phyloP scores from a whole-genome alignment of 2,797 vertebrate genomes.

The Aplochiton taeniatus region DNA sequence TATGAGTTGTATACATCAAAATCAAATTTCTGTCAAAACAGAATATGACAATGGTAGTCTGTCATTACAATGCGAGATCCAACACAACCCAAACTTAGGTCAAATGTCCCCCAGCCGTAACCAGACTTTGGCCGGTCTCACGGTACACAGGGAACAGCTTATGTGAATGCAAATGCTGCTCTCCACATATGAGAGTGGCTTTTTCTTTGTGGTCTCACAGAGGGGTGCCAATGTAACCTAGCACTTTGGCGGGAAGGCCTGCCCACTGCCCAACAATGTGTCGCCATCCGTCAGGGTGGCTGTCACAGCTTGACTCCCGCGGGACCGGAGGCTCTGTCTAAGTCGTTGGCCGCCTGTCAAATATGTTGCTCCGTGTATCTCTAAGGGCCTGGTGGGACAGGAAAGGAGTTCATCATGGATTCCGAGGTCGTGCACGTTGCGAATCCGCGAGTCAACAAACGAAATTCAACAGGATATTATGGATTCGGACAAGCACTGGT shows the following conservation, averaged over 20 bases:
- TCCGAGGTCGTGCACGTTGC: too few relatives aligned
- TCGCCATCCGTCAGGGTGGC: constrained; percentile 55
- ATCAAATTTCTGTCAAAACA: too few relatives aligned
- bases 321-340: constrained; percentile 44
- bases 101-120: not conserved
- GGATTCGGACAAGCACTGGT: too few relatives aligned
- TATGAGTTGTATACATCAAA: too few relatives aligned
- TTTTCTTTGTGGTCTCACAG: constrained; percentile 25
- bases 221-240: constrained; percentile 41
- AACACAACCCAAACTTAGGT: too few relatives aligned
- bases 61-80: too few relatives aligned
- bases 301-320: constrained; percentile 33
- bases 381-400: not conserved
- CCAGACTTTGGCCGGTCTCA: not conserved
- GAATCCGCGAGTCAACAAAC: too few relatives aligned
- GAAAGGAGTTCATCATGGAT: too few relatives aligned
- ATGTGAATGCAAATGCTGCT: constrained; percentile 16
- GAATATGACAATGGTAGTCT: too few relatives aligned
- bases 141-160: constrained; percentile 2
- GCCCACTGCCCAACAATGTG: constrained; percentile 27
- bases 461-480: too few relatives aligned
- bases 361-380: constrained; percentile 1
- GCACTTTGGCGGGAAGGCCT: constrained; percentile 44
- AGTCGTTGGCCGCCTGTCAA: constrained; percentile 21
- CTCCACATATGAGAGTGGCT: constrained; percentile 15